phyloP scores from a whole-genome alignment of 2,113 vertebrate species.

The Pachyramphus minor region DNA sequence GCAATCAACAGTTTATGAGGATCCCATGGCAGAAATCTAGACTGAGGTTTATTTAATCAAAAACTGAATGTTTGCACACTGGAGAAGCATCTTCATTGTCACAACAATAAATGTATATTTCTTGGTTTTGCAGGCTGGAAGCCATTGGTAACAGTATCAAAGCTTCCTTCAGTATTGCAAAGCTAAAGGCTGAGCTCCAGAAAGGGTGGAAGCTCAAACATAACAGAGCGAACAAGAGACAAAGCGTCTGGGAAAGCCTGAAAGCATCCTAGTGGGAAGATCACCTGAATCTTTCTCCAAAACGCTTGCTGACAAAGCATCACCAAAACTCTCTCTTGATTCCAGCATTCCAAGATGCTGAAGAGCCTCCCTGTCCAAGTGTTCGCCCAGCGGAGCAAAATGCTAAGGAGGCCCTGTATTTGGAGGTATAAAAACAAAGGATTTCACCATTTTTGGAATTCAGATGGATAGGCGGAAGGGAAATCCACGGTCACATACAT shows the following conservation, averaged over 20 bases:
- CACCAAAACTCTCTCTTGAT: slow-evolving; percentile 4
- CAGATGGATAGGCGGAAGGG: slow-evolving; percentile 2
- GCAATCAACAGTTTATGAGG: not conserved
- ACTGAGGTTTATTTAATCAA: not conserved
- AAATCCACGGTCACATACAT: not conserved
- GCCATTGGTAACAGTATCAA: slow-evolving; percentile 73
- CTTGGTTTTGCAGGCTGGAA: slow-evolving; percentile 68
- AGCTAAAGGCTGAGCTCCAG: slow-evolving; percentile 65
- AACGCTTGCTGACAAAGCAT: slow-evolving; percentile 3
- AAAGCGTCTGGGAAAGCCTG: slow-evolving; percentile 24
- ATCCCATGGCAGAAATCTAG: not conserved
- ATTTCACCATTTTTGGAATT: slow-evolving; percentile 7
- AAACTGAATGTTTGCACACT: not conserved
- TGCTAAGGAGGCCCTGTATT: not conserved
- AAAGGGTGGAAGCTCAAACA: slow-evolving; percentile 60
- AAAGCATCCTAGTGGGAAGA: slow-evolving; percentile 56
- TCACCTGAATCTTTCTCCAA: not conserved
- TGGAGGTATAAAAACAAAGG: slow-evolving; percentile 22
- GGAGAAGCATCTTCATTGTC: not conserved
- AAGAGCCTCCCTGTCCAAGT: not conserved
- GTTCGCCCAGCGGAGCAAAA: not conserved
- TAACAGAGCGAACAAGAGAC: slow-evolving; percentile 67
- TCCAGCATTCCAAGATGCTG: not conserved
- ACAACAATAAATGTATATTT: not conserved
- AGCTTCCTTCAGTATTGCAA: slow-evolving; percentile 65